Evolutionary conservation across 2,797 vertebrate genomes (phyloP), one percentile per base, ranked within the genome.

Genomic region (Oryzias dopingdopingensis): DNA sequence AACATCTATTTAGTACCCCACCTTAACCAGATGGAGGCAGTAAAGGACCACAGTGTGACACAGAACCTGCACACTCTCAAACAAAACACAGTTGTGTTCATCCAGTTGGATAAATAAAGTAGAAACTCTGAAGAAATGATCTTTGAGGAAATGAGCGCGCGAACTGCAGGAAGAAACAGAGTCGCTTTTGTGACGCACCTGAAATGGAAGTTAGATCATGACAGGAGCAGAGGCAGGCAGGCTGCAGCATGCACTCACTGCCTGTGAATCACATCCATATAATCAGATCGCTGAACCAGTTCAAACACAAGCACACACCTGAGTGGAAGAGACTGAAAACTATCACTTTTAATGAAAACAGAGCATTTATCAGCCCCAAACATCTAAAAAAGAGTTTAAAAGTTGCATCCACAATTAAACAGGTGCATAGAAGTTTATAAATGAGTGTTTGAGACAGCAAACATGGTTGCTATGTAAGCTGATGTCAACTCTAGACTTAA

Each of bases 1-100:
- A 37, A 37, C 3, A 12, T 2, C 3, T 37, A 12, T 12, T 37
- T 10, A 37, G 32, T 37, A 50, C 17, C 13, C 14, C 14, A 40
- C 20, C 32, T 72, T 2, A 43, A 42, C 42, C 84, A 84, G 15
- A 0, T 49, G 77, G 56, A 66, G 81, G 83, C 77, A 76, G 81
- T 14, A 70, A 7, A 50, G 66, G 4, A 58, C 60, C 56, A 66
- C 26, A 56, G 51, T 37, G 10, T 37, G 1, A 29, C 26, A 29
- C 26, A 29, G 3, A 37, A 37, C 32, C 32, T 37, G 32, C 32
- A 37, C 10, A 15, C 32, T 14, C 17, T 46, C 18, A 52, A 2
- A 17, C 32, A 7, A 32, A 40, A 14, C 14, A n/a, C 14, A 32
- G 42, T 0, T n/a, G 26, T 7, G 23, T 20, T 26, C 57, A 47